Evolutionary conservation across 2,888 invertebrate species (phyloP), one percentile per base, ranked within the genome.

Genomic region (Agrilus mali): DNA sequence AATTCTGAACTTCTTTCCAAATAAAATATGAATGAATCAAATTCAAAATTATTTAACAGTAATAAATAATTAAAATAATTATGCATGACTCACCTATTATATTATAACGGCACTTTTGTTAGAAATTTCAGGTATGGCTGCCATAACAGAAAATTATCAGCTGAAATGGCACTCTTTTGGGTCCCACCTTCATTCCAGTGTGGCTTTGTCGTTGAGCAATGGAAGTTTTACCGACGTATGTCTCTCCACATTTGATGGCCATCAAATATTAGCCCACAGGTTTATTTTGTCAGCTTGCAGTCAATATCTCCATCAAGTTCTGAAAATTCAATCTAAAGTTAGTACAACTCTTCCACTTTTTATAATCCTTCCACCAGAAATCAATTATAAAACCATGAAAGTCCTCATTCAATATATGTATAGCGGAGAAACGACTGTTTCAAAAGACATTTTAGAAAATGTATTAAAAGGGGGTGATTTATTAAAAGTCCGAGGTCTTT

Each of bases 111-210:
- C 1, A 14, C 13, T 20, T 27, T 38, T 22, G 6, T 7, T 2
- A 38, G 5, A 12, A 17, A 38, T 44, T 40, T 10, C 35, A 41
- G 38, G 36, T 33, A 74, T 73, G 72, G 70, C 72, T 31, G 65
- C 68, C 48, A 63, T 69, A 34, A 69, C 73, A 57, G 88, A 88
- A 66, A 88, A 86, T 56, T 88, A 87, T 66, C 87, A 88, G 67
- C 72, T 88, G 42, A 88, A 88, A 72, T 88, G 88, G 88, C 85
- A 87, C 66, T 86, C 86, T 52, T 87, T 86, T 71, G 78, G 82
- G 57, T 77, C 82, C 27, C 85, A 87, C 68, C 71, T 88, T 56
- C 86, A 87, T 67, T 79, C 83, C 41, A 86, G 86, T 48, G 82
- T 88, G 40, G 82, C 87, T 46, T 80, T 83, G 14, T 60, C 65